Base-by-base conservation (phyloP, 2,888 invertebrate genomes). In the Balanococcus diminutus region DNA sequence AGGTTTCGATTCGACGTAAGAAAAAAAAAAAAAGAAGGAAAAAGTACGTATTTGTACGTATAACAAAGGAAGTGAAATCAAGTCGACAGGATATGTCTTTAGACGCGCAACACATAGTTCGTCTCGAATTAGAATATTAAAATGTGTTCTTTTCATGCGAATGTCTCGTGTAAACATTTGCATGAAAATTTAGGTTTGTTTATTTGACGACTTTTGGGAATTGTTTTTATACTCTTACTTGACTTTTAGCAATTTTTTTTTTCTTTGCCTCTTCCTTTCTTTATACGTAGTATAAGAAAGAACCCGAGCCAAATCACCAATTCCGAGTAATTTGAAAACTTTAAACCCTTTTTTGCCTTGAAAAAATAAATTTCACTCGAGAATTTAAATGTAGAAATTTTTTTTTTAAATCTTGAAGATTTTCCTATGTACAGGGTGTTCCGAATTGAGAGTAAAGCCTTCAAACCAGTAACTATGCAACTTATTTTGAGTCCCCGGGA, bases 101-200 rank as follows among this genome's bases (percentile, higher is more conserved):
- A 67, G 61, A 11, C 11, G 28, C 28, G 11, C 3, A 51, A 51
- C 51, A 51, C 36, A 36, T n/a, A n/a, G 61, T 67, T 28, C 61
- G 11, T 67, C n/a, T n/a, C 22, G 61, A 67, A 67, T 67, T 67
- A 67, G 25, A 67, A 67, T 67, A 67, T 67, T 67, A 67, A 67
- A 67, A 67, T 67, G 61, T 67, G 28, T 67, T 67, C 61, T 67
- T 67, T 67, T 67, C 28, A 67, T 67, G 61, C 61, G 28, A 67
- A 67, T 67, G 61, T 25, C 61, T 67, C 61, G 61, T 67, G 61
- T 67, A 67, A 67, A 67, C 61, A 67, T 67, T 67, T 28, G 61
- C 61, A 67, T 67, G 61, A 67, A 67, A 67, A 67, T 67, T 67
- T 67, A 11, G 61, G 61, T 67, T 67, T 67, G 61, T 67, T 67